These are phyloP conservation scores for Crotalus horridus DNA, from an alignment of 2,113 vertebrate species.

Conservation along the genomic window DNA sequence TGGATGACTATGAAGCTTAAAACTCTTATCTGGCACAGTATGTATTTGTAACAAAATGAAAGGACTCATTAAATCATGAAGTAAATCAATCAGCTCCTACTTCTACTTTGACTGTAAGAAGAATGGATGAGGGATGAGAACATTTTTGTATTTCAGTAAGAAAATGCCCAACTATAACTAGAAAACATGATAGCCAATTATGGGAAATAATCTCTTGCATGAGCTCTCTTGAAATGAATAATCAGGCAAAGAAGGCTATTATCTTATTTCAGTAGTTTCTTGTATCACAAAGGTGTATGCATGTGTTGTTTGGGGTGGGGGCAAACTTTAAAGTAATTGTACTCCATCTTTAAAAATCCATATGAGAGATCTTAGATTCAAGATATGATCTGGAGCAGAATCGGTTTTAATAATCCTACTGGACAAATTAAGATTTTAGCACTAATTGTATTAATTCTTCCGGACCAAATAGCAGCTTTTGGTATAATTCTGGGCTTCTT, in stretches of 20 bases:
- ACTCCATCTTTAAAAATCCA: background rate
- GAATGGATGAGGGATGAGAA: background rate
- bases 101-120: constrained; percentile 25
- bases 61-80: constrained; percentile 18
- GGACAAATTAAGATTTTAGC: background rate
- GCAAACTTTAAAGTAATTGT: background rate
- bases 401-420: background rate
- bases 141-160: constrained; percentile 29
- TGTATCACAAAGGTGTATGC: background rate
- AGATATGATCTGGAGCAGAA: background rate
- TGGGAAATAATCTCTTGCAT: background rate
- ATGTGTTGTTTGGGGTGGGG: background rate
- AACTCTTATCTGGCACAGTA: background rate
- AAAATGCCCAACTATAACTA: background rate
- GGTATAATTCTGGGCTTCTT: background rate
- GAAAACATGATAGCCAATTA: background rate
- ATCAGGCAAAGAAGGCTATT: background rate
- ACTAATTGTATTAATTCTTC: background rate
- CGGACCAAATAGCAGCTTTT: background rate
- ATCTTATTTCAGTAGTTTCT: background rate
- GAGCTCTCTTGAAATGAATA: background rate
- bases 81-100: constrained; percentile 1
- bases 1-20: constrained; percentile 1
- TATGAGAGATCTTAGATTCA: background rate
- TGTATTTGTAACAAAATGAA: constrained; percentile 33